phyloP scores from a whole-genome alignment of 2,888 invertebrate genomes.

The Morinoia aosen region DNA sequence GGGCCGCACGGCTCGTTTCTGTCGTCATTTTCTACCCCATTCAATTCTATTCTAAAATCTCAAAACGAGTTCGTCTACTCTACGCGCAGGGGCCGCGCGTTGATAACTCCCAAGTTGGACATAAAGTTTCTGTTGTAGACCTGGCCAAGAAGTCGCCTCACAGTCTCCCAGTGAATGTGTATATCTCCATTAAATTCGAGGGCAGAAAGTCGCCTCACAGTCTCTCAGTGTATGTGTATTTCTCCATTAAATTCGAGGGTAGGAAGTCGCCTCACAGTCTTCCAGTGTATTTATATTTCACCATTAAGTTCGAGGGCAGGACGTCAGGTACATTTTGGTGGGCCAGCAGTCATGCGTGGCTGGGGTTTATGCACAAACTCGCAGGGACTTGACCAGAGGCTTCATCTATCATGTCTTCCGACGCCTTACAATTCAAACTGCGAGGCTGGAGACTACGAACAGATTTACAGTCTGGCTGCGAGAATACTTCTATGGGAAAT shows the following conservation, averaged over 20 bases:
- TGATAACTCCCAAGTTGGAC: too few species aligned
- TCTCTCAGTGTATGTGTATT: not conserved
- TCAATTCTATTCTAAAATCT: too few species aligned
- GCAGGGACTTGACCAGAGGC: constrained; percentile 5
- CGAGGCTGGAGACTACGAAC: not conserved
- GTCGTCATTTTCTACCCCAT: too few species aligned
- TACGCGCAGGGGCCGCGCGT: too few species aligned
- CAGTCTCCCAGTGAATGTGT: too few species aligned
- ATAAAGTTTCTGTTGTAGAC: too few species aligned
- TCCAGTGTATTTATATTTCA: not conserved
- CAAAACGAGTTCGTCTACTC: too few species aligned
- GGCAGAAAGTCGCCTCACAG: too few species aligned
- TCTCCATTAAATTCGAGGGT: not conserved
- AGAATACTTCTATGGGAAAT: constrained; percentile 32
- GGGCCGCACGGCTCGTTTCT: too few species aligned
- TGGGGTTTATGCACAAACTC: constrained; percentile 35
- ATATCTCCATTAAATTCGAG: not conserved
- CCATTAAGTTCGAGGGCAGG: constrained; percentile 21
- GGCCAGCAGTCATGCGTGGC: not conserved
- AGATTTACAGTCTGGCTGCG: constrained; percentile 31
- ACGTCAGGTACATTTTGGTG: constrained; percentile 20
- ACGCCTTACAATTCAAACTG: constrained; percentile 39
- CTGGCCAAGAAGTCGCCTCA: too few species aligned
- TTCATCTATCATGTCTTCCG: constrained; percentile 51
- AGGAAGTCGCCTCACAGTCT: not conserved